Base-by-base conservation (phyloP, 2,888 invertebrate genomes). In the Drosophila mettleri region DNA sequence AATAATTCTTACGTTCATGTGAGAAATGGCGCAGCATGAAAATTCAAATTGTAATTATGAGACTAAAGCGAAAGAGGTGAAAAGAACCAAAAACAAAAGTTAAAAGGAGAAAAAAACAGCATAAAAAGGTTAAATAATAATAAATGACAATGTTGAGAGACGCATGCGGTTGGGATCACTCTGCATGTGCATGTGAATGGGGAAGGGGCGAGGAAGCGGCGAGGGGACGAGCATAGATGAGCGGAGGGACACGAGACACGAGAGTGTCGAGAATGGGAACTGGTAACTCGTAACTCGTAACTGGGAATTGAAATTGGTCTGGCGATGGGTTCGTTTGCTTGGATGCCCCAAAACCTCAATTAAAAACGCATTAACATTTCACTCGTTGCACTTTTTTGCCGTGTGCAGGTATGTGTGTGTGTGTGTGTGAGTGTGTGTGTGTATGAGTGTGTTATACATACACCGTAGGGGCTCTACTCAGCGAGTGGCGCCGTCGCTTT, bases 281-380 rank as follows among this genome's bases (percentile, higher is more conserved):
- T 36, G 31, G 52, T n/a, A 62, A 54, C 33, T 31, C 0, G 41
- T 8, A 54, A 45, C n/a, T 43, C 36, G 24, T 53, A 65, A 53
- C 55, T 34, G 49, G 65, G 60, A 51, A 48, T 34, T 36, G 61
- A 60, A 60, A 49, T 54, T 57, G 43, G 24, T 57, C 45, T 57
- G 46, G 65, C 51, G 57, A 39, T 70, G 54, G 55, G 58, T 41
- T 61, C 38, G 81, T 57, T 81, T 81, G 88, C 77, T 71, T 78
- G 70, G 71, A 67, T 84, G 75, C 86, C 60, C 79, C 85, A 88
- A 80, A 84, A 89, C 90, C 90, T 86, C 90, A 91, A 90, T 90
- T 91, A 90, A 90, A 90, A 90, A 90, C 83, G 81, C 90, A 90
- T 90, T 90, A 90, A 84, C 86, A 83, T 86, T 80, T 81, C 77